These are phyloP conservation scores for Donacobius atricapilla DNA, from an alignment of 2,113 vertebrate genomes.

Conservation along the genomic window DNA sequence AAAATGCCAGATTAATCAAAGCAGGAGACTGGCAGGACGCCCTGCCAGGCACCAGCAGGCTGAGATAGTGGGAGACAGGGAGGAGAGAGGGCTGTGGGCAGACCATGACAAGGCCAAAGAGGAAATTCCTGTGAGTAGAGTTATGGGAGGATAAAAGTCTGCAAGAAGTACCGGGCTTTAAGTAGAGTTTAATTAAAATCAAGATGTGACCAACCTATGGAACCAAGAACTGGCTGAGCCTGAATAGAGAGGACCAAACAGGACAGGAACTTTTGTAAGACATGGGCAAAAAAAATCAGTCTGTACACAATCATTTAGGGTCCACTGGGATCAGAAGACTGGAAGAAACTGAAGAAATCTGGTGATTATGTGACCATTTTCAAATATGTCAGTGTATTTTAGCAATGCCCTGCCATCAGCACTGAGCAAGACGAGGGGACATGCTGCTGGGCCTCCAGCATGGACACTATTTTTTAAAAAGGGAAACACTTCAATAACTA, in stretches of 20 bases:
- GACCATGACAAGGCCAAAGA: neutral
- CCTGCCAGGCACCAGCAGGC: neutral
- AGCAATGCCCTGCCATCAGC: neutral
- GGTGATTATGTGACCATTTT: neutral
- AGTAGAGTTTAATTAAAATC: neutral
- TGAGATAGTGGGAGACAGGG: neutral
- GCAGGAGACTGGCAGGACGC: neutral
- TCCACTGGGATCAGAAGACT: neutral
- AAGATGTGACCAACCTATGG: neutral
- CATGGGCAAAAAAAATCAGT: neutral
- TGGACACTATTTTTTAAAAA: neutral
- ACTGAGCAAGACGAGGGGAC: neutral
- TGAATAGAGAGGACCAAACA: neutral
- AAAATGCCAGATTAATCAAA: neutral
- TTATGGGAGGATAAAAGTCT: neutral
- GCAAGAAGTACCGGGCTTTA: neutral
- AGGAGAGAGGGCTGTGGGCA: neutral
- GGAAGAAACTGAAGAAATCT: neutral
- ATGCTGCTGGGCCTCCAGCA: neutral
- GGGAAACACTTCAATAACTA: neutral
- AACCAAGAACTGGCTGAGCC: neutral
- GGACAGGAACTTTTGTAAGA: neutral
- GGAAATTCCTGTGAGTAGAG: neutral
- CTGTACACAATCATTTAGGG: neutral
- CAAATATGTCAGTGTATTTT: neutral